Evolutionary conservation across 2,888 invertebrate genomes (phyloP).

Genomic region (Malthinus flaveolus): DNA sequence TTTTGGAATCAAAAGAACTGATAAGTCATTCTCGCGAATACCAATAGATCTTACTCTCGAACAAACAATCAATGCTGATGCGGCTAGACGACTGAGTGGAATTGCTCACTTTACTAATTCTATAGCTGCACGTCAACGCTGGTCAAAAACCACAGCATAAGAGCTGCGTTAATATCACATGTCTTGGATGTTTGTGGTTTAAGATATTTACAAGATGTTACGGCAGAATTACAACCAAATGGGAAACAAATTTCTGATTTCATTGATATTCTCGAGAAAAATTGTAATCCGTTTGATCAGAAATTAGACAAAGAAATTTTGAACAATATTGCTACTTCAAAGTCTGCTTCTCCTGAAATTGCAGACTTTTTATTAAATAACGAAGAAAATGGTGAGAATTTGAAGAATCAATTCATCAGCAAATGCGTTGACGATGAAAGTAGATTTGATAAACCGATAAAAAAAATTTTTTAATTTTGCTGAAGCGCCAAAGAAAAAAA

Average conservation of each 20-base stretch:
- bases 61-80: neutral
- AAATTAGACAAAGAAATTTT: neutral
- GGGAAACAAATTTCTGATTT: slow-evolving; percentile 24
- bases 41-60: neutral
- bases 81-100: slow-evolving; percentile 25
- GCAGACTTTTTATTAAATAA: neutral
- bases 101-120: slow-evolving; percentile 32
- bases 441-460: slow-evolving; percentile 33
- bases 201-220: slow-evolving; percentile 28
- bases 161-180: slow-evolving; percentile 24
- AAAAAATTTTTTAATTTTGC: slow-evolving; percentile 30
- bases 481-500: slow-evolving; percentile 27
- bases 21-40: neutral
- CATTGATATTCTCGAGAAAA: slow-evolving; percentile 23
- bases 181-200: slow-evolving; percentile 24
- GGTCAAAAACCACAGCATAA: slow-evolving; percentile 6
- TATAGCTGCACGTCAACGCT: slow-evolving; percentile 13
- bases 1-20: neutral
- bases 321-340: neutral
- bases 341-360: neutral
- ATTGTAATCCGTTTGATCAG: slow-evolving; percentile 11
- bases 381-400: slow-evolving; percentile 28
- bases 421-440: slow-evolving; percentile 25
- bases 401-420: slow-evolving; percentile 25
- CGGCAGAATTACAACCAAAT: slow-evolving; percentile 25